Evolutionary conservation across 1,140 invertebrate genomes (phyloP), one percentile per base, ranked within the genome.

Genomic region (Sycophila sp.): DNA sequence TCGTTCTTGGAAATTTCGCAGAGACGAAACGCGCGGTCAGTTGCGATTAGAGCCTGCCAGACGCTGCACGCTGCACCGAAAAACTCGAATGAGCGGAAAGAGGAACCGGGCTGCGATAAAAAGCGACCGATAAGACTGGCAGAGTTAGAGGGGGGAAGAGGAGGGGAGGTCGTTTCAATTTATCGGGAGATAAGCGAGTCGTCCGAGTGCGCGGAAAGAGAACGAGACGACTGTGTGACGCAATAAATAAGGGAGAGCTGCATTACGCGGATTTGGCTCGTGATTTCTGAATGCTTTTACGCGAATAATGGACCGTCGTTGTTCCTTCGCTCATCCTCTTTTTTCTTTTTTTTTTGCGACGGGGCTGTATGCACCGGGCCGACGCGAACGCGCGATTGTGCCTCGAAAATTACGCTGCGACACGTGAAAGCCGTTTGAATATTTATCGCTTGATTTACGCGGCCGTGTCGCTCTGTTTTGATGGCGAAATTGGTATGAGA

Each of bases 391-490:
- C 10, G 17, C 4, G 17, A 42, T 34, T 66, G 47, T 36, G 17
- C 47, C 42, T 60, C 15, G 17, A 36, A 69, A 42, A 62, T 62
- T 40, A 53, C 56, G 28, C 36, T 36, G 17, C 19, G 26, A 60
- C 55, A 60, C 66, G 56, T 62, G 32, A 34, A 53, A 26, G 59
- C 38, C 15, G 55, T 55, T 63, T 56, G 45, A 69, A 69, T 56
- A 63, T 63, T 69, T 69, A 63, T 69, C 49, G 30, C 68, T 53
- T 53, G 59, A 62, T 69, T 53, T 69, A 19, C 30, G n/a, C 28
- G n/a, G n/a, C n/a, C n/a, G n/a, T n/a, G n/a, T n/a, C n/a, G n/a
- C n/a, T n/a, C n/a, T n/a, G n/a, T 19, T 63, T 11, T 10, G 22
- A 42, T 30, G 22, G 32, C 4, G 17, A 49, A 64, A 64, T 53